Evolutionary conservation across 2,888 invertebrate species (phyloP), one percentile per base, ranked within the genome.

Genomic region (Phragmatobia fuliginosa): DNA sequence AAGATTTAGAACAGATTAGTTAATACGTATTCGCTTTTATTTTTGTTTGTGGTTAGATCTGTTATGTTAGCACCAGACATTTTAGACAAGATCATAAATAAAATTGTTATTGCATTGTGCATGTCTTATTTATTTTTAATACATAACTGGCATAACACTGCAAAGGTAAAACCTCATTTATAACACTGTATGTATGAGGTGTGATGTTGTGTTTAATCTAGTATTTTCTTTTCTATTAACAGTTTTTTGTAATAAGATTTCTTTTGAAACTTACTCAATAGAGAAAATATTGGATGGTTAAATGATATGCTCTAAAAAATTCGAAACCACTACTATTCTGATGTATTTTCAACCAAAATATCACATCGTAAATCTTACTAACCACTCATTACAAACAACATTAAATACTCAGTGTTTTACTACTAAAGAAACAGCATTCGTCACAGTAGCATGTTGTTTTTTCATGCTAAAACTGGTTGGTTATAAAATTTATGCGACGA

Each of bases 1-100:
- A 70, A 60, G 67, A 78, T 80, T 78, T 73, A 49, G 82, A 75
- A 65, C 81, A 75, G 61, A 70, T 65, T 66, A 72, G 75, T 71
- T 72, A 28, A 2, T 5, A 73, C 67, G n/a, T n/a, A n/a, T n/a
- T 65, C 72, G 41, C 56, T 66, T 61, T 31, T 45, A 49, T 68
- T 69, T 63, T 67, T 74, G 75, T 80, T 73, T 75, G 72, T 45
- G 49, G 66, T 56, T 7, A 56, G 16, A 28, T 56, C 38, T 36
- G 66, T 62, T 70, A 66, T 38, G 66, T 62, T 59, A 56, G 38
- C 62, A 66, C 31, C n/a, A 49, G 32, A 25, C 45, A 49, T 49
- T 45, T 49, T n/a, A 49, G n/a, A 49, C 49, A 52, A 52, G 56
- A 36, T 69, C 61, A 49, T 61, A 49, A 59, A 32, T 61, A 49